Conservation (phyloP, 2,888 invertebrate species). For the Eupithecia subfuscata region DNA sequence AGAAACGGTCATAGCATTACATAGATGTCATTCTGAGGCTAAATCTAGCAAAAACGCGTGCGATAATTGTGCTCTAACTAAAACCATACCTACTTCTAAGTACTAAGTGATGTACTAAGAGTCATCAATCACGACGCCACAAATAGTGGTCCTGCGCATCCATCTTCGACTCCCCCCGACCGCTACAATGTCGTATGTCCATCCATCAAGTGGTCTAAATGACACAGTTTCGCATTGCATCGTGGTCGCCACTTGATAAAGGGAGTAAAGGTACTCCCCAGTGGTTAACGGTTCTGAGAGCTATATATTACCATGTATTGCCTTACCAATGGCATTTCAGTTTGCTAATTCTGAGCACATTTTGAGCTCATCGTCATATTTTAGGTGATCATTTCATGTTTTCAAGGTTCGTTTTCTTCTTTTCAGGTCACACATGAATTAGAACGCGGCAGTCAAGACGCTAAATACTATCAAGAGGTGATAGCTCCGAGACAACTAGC, state of each 20-base stretch:
- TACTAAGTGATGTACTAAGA: too few relatives aligned
- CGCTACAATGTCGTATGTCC: background rate
- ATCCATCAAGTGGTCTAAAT: background rate
- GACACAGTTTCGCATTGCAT: background rate
- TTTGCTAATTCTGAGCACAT: too few relatives aligned
- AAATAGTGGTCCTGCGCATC: background rate
- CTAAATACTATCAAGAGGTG: constrained; percentile 87
- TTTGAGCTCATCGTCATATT: too few relatives aligned
- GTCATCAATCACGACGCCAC: too few relatives aligned
- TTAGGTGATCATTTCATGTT: background rate
- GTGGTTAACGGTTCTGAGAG: background rate
- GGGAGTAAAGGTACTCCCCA: background rate
- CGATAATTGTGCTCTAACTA: too few relatives aligned
- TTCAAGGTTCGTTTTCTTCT: constrained; percentile 2
- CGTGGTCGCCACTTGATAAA: background rate
- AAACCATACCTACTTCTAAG: too few relatives aligned
- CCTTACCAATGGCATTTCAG: too few relatives aligned
- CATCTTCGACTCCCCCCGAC: too few relatives aligned
- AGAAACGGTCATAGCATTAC: background rate
- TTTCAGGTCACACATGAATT: constrained; percentile 83
- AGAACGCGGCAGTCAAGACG: constrained; percentile 81
- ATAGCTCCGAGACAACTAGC: constrained; percentile 82
- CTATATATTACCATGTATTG: too few relatives aligned
- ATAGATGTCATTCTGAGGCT: too few relatives aligned
- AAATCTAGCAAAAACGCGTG: too few relatives aligned